These are phyloP conservation scores for Cephus rjabovi DNA, from an alignment of 2,888 invertebrate genomes.

Conservation along the genomic window DNA sequence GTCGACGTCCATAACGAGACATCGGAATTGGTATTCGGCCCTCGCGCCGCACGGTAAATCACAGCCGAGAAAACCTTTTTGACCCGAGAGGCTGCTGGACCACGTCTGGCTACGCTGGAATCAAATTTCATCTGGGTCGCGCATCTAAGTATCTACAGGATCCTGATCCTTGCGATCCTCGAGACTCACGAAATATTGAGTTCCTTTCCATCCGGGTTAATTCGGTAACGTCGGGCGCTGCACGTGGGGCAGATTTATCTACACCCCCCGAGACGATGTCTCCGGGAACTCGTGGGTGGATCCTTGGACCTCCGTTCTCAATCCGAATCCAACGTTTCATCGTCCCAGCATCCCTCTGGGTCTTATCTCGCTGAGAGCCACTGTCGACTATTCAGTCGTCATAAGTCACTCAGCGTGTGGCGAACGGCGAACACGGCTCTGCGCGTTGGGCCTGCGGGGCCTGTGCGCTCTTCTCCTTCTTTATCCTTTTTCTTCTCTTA, in stretches of 20 bases:
- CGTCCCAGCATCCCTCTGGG: neutral
- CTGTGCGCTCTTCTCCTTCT: constrained; percentile 31
- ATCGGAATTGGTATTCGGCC: neutral
- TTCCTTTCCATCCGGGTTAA: neutral
- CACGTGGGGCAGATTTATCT: neutral
- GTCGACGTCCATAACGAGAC: neutral
- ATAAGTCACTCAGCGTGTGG: constrained; percentile 65
- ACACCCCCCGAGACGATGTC: neutral
- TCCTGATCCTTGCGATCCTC: neutral
- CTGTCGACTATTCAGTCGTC: constrained; percentile 53
- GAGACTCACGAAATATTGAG: neutral
- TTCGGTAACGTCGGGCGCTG: neutral
- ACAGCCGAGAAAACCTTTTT: neutral
- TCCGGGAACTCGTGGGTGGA: neutral
- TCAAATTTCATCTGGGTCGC: neutral
- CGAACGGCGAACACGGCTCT: constrained; percentile 51
- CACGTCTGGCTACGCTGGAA: neutral
- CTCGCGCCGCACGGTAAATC: neutral
- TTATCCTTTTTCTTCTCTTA: constrained; percentile 20
- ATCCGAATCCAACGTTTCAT: neutral
- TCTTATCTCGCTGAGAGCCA: constrained; percentile 46
- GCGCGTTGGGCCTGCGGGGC: constrained; percentile 40
- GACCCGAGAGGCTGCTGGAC: neutral
- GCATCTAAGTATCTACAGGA: neutral
- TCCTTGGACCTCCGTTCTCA: neutral